Base-by-base conservation (phyloP, 1,140 invertebrate species). In the Zaprionus vittiger region DNA sequence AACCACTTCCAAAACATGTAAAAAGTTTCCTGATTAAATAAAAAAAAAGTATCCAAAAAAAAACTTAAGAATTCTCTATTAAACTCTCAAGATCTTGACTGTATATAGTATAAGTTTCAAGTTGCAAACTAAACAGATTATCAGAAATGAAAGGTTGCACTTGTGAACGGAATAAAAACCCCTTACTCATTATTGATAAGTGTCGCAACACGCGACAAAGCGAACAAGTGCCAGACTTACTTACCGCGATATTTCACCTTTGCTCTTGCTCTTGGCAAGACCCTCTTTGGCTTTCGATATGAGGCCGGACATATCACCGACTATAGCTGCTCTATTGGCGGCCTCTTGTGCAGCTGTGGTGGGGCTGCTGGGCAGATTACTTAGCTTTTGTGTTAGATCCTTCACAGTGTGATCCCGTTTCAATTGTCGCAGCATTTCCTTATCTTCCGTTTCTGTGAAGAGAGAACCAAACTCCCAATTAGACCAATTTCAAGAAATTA, bases 251-350 rank as follows among this genome's bases (percentile, higher is more conserved):
- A 93, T 91, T 77, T 93, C 92, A 26, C 95, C 92, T 93, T 97
- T 95, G 80, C 96, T 95, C 93, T 97, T 96, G 55, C 96, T 97
- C 93, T 97, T 97, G 14, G 96, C 96, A 83, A 96, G 94, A 87
- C 97, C 97, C 93, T 99, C 97, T 94, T 98, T 99, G 62, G 98
- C 97, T 93, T 98, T 98, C 62, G 96, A 97, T 81, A 99, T 97
- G 67, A 99, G 94, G 34, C 97, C 97, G 72, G 96, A 96, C 95
- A 97, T 96, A 81, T 98, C 97, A 15, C 97, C 96, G 31, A 91
- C 89, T 67, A 97, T 95, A 28, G 85, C 71, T n/a, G 24, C 38
- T 64, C 95, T 78, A 81, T 93, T 94, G 26, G 63, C 78, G 7
- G 66, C 24, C 24, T 93, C 79, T 74, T 93, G 95, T 69, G 93